Evolutionary conservation across 2,797 vertebrate genomes (phyloP), one percentile per base, ranked within the genome.

Genomic region (Helostoma temminkii): DNA sequence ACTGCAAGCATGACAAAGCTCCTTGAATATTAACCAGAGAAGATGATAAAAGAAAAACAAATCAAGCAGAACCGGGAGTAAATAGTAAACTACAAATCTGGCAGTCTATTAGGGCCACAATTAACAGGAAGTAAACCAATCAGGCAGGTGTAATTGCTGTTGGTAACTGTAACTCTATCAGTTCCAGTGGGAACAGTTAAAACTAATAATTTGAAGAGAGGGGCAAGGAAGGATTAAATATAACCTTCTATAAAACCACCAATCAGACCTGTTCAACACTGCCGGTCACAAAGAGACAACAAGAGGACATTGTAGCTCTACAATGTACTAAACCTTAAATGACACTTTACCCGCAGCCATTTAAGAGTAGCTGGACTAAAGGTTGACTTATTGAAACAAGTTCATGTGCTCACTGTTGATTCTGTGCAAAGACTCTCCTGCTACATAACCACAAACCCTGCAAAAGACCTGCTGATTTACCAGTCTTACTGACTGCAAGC

Each of bases 101-200:
- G 63, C 34, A 43, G 26, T 70, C 74, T 55, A 64, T 76, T 67
- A 58, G 59, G 50, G 60, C 79, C 72, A 53, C 54, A 71, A 79
- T 81, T 67, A 68, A 80, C 46, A 72, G 74, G 66, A 87, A 88
- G 81, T 62, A 16, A 76, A 54, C 42, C 78, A 76, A 85, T 81
- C 69, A 65, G 59, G n/a, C 37, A 15, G 18, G 57, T 67, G 65
- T 65, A 50, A n/a, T 54, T 73, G 81, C 68, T 75, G 47, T 63
- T 82, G 74, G 53, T 55, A 74, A 56, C 46, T 70, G 37, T 60
- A 59, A 49, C 55, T 73, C 56, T 19, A 10, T 58, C 24, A 3
- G 50, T 66, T 81, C 71, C 52, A 53, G 21, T 60, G 76, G 82
- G 70, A 85, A 68, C 67, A 58, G 71, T 83, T 75, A 67, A 61